Evolutionary conservation across 2,888 invertebrate species (phyloP), one percentile per base, ranked within the genome.

Genomic region (Doris montereyensis): DNA sequence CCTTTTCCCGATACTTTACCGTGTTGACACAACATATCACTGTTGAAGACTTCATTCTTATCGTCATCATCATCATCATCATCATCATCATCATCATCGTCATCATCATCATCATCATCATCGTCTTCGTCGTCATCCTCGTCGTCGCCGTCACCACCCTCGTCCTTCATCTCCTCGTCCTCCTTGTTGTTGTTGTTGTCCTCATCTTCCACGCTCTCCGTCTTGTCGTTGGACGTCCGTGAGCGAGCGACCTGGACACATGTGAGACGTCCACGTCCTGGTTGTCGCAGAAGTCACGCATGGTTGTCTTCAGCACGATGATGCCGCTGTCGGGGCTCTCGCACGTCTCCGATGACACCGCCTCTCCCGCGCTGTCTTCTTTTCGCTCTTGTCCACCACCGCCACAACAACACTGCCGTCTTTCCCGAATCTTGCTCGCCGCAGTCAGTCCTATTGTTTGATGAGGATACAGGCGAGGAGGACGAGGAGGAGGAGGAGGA

Each of bases 11-110:
- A n/a, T n/a, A n/a, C n/a, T n/a, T n/a, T n/a, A n/a, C 92, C 91
- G 87, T 94, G 94, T 4, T 89, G 90, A 88, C 94, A 94, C 10
- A 93, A 87, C 24, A 94, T 88, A 84, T 93, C 93, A 85, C 93
- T 93, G 86, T 94, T 94, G 83, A 94, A 93, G 75, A 90, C 90
- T 24, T 79, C 82, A 70, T 77, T 77, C 8, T 35, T 32, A 17
- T 77, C 81, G 28, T 72, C 58, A n/a, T 77, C 82, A 52, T 83
- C 78, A 34, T 74, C 72, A 8, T 26, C 68, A 8, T 77, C 65
- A 68, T 81, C 79, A 35, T 34, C 73, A n/a, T 79, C 77, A 62
- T 82, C 65, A 24, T 32, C 28, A 30, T 68, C 62, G 3, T 70
- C 79, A 24, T 60, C 70, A 30, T 35, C 60, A 68, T 2, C n/a